Percentiles rank a stretch among this genome's conserved stretches.
These are phyloP conservation scores for Solenodon paradoxus DNA, from an alignment of 2,113 vertebrate genomes.

Conservation along the genomic window DNA sequence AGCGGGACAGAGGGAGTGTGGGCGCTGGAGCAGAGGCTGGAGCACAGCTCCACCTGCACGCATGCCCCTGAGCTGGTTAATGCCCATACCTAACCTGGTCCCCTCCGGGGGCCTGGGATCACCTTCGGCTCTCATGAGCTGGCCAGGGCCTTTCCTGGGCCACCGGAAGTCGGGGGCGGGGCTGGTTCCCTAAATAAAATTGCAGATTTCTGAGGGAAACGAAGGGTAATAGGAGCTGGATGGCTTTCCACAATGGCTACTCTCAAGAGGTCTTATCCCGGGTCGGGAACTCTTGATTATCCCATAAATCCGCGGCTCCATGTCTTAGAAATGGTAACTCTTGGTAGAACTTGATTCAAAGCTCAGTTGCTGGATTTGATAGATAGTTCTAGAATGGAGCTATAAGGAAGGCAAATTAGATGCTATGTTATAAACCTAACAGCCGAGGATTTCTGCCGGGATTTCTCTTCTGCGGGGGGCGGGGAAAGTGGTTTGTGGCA, in stretches of 20 bases:
- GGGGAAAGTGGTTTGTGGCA: neutral
- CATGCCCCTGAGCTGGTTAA: fast-evolving
- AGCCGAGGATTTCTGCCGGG: neutral
- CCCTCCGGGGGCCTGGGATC: neutral
- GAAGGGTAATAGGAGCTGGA: neutral
- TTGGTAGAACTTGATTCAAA: neutral
- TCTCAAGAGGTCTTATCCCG: neutral
- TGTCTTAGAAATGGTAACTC: neutral
- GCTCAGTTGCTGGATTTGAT: neutral
- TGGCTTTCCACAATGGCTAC: neutral
- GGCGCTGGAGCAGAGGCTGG: neutral
- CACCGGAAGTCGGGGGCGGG: neutral
- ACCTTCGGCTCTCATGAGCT: neutral
- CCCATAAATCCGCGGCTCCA: neutral
- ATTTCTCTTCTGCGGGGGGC: neutral
- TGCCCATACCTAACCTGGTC: neutral
- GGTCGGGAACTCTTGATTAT: neutral
- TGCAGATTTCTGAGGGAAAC: neutral
- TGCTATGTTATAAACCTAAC: neutral
- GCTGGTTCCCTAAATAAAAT: no score
- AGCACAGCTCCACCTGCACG: neutral
- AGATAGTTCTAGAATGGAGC: neutral
- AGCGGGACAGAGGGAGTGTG: neutral
- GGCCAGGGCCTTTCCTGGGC: neutral
- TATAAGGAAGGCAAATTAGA: neutral